Evolutionary conservation across 2,113 vertebrate species (phyloP).

Genomic region (Nymphicus hollandicus): DNA sequence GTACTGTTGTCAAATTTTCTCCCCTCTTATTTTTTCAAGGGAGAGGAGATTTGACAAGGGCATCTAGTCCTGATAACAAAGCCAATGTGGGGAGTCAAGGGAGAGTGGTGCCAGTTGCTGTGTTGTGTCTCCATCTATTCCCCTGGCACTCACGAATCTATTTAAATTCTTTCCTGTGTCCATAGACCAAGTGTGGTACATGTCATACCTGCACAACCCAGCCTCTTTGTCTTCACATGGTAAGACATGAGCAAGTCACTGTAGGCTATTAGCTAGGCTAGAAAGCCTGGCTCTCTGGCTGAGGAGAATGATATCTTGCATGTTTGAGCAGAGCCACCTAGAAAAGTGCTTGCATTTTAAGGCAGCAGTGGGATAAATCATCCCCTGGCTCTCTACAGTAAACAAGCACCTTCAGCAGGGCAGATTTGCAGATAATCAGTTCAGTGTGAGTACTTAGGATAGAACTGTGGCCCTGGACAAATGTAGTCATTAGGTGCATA

Average conservation of each 20-base stretch:
- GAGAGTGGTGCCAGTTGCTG: neutral
- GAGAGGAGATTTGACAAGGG: slow-evolving; percentile 13
- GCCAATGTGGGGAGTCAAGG: neutral
- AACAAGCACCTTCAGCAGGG: neutral
- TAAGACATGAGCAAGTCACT: neutral
- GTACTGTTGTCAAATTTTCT: slow-evolving; percentile 3
- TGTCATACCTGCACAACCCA: neutral
- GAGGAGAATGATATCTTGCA: neutral
- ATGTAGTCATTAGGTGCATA: neutral
- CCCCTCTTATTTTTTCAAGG: neutral
- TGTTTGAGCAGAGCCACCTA: neutral
- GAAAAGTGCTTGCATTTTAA: neutral
- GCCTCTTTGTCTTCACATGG: neutral
- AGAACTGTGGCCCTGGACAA: neutral
- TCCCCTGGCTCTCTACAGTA: neutral
- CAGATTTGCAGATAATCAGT: neutral
- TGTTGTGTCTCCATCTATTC: neutral
- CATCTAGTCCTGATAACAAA: slow-evolving; percentile 19
- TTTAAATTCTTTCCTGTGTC: neutral
- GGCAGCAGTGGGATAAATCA: neutral
- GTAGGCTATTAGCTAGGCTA: neutral
- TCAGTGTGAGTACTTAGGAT: neutral
- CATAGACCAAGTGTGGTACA: neutral
- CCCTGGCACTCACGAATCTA: neutral
- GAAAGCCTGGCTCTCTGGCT: neutral